These are phyloP conservation scores for Apogon hyalosoma DNA, from an alignment of 2,797 vertebrate genomes.

Conservation along the genomic window DNA sequence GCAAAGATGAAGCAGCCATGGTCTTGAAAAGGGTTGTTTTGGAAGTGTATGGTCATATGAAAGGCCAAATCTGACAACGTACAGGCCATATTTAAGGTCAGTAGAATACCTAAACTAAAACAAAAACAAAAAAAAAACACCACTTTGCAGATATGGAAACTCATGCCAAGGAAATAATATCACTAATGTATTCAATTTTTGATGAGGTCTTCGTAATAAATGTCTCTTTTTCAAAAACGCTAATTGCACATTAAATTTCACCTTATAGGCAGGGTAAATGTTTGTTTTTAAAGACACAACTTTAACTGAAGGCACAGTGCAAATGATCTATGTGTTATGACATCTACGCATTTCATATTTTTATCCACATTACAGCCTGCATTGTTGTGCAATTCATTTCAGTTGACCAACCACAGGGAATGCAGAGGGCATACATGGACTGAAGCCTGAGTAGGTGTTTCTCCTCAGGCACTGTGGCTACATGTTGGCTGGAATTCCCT, in stretches of 20 bases:
- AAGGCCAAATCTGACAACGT: constrained; percentile 17
- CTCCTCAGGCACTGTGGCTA: constrained; percentile 63
- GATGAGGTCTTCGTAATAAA: constrained; percentile 8
- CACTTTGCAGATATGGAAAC: neutral
- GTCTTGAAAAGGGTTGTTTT: constrained; percentile 18
- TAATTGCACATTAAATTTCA: constrained; percentile 11
- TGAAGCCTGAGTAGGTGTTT: constrained; percentile 74
- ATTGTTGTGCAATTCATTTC: constrained; percentile 70
- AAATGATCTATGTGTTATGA: constrained; percentile 62
- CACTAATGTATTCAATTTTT: too few relatives aligned
- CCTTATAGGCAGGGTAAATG: constrained; percentile 17
- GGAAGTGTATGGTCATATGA: constrained; percentile 20
- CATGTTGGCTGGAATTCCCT: constrained; percentile 67
- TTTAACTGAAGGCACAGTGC: constrained; percentile 19
- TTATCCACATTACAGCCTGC: constrained; percentile 55
- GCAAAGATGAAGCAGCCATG: neutral
- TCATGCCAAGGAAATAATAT: too few relatives aligned
- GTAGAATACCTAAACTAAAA: constrained; percentile 4
- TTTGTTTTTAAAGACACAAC: constrained; percentile 28
- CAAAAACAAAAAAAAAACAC: neutral
- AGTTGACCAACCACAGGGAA: constrained; percentile 63
- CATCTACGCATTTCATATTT: constrained; percentile 60
- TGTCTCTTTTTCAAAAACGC: constrained; percentile 4
- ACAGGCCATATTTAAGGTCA: constrained; percentile 13
- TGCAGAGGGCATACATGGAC: constrained; percentile 56